These are phyloP conservation scores for Tillus elongatus DNA, from an alignment of 2,888 invertebrate genomes.

Conservation along the genomic window DNA sequence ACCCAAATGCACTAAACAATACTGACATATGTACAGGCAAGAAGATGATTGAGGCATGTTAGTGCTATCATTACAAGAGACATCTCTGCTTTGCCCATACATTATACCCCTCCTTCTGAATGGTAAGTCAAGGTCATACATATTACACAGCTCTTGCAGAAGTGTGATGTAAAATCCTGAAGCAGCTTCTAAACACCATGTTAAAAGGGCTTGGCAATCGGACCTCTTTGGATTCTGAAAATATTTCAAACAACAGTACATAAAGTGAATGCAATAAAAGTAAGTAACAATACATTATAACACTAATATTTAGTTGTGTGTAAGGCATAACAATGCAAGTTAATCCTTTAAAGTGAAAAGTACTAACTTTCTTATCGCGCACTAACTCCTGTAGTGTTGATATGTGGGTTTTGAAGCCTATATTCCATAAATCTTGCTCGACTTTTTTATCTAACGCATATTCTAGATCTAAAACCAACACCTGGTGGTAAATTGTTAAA, in stretches of 20 bases:
- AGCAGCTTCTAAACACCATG: conserved; percentile 74
- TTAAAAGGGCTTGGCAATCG: conserved; percentile 68
- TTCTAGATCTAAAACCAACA: conserved; percentile 71
- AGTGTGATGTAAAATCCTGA: conserved; percentile 77
- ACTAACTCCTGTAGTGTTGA: conserved; percentile 65
- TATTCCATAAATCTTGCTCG: conserved; percentile 83
- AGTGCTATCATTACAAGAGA: conserved; percentile 27
- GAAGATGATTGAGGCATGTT: conserved; percentile 55
- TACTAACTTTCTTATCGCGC: conserved; percentile 75
- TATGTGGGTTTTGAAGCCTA: conserved; percentile 82
- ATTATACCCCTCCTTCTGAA: conserved; percentile 49
- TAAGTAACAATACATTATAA: not conserved
- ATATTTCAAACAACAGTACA: too few relatives aligned
- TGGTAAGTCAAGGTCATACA: conserved; percentile 72
- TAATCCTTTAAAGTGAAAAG: too few relatives aligned
- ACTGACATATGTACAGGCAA: conserved; percentile 78
- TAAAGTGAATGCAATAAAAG: too few relatives aligned
- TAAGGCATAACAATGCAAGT: too few relatives aligned
- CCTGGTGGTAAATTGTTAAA: conserved; percentile 53
- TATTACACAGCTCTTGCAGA: conserved; percentile 71
- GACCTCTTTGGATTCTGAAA: conserved; percentile 60
- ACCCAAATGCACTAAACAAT: conserved; percentile 81
- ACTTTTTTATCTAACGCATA: conserved; percentile 83
- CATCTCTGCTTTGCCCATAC: conserved; percentile 33
- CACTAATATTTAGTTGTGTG: not conserved